Percentiles rank a stretch among this genome's conserved stretches.
These are phyloP conservation scores for Dinomys branickii DNA, from an alignment of 2,113 vertebrate species.

Conservation along the genomic window DNA sequence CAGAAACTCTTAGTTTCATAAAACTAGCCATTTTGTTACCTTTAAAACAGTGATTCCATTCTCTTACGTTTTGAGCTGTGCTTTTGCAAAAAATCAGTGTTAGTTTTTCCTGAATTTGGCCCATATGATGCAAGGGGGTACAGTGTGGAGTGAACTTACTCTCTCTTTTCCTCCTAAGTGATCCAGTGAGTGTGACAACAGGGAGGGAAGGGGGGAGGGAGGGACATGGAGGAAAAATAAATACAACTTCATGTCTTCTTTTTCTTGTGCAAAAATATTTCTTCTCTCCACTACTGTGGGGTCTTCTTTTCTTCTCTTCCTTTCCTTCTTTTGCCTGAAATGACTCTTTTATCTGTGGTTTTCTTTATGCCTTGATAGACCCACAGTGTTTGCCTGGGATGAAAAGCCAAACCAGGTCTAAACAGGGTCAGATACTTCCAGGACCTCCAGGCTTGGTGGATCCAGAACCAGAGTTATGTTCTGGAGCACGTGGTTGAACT, in stretches of 20 bases:
- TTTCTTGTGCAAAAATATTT: background rate
- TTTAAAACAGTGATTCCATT: conserved; percentile 41
- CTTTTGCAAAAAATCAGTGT: background rate
- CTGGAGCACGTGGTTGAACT: background rate
- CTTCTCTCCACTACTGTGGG: background rate
- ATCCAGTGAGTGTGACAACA: background rate
- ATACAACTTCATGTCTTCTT: background rate
- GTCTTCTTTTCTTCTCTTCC: background rate
- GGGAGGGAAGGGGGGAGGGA: background rate
- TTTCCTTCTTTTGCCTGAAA: background rate
- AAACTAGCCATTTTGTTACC: background rate
- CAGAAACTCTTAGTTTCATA: background rate
- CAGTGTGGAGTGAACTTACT: background rate
- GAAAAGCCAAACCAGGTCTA: background rate
- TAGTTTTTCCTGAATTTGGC: background rate
- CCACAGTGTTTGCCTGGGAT: background rate
- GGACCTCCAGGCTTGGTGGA: background rate
- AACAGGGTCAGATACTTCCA: background rate
- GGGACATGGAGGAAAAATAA: background rate
- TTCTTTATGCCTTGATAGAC: too few relatives aligned
- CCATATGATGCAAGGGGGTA: background rate
- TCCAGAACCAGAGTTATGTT: background rate
- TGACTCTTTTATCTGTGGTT: background rate
- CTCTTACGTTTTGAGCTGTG: background rate
- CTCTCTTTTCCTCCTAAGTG: background rate